These are phyloP conservation scores for Alsophila aescularia DNA, from an alignment of 2,888 invertebrate species.

Conservation along the genomic window DNA sequence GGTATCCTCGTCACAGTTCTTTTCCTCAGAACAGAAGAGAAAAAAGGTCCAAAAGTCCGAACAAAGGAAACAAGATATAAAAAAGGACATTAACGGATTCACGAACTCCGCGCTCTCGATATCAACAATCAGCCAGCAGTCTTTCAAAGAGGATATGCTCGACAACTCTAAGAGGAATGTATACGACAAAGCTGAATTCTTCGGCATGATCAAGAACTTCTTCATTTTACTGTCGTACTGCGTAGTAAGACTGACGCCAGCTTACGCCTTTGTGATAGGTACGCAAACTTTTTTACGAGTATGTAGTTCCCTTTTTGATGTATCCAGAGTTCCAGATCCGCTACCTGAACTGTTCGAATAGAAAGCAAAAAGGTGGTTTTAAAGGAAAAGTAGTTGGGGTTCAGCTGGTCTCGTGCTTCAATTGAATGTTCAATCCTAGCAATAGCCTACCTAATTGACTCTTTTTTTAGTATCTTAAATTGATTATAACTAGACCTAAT, in stretches of 20 bases:
- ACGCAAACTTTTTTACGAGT: conserved; percentile 4
- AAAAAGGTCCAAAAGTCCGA: conserved; percentile 67
- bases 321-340: background rate
- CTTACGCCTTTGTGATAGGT: conserved; percentile 90
- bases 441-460: too few relatives aligned
- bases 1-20: conserved; percentile 89
- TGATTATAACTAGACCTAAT: too few relatives aligned
- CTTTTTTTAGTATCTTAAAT: too few relatives aligned
- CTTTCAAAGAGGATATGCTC: conserved; percentile 73
- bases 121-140: conserved; percentile 75
- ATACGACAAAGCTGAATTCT: conserved; percentile 65
- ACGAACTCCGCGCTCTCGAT: conserved; percentile 71
- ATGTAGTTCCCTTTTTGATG: conserved; percentile 6
- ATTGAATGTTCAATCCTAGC: too few relatives aligned
- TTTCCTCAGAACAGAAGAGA: conserved; percentile 87
- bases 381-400: too few relatives aligned
- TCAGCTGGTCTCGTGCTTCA: too few relatives aligned
- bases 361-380: background rate
- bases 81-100: conserved; percentile 77
- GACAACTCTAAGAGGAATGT: conserved; percentile 64
- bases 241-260: conserved; percentile 90
- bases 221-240: conserved; percentile 80
- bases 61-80: conserved; percentile 62
- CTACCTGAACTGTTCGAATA: background rate
- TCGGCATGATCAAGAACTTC: conserved; percentile 75